Evolutionary conservation across 2,888 invertebrate genomes (phyloP), one percentile per base, ranked within the genome.

Genomic region (Empis stercorea): DNA sequence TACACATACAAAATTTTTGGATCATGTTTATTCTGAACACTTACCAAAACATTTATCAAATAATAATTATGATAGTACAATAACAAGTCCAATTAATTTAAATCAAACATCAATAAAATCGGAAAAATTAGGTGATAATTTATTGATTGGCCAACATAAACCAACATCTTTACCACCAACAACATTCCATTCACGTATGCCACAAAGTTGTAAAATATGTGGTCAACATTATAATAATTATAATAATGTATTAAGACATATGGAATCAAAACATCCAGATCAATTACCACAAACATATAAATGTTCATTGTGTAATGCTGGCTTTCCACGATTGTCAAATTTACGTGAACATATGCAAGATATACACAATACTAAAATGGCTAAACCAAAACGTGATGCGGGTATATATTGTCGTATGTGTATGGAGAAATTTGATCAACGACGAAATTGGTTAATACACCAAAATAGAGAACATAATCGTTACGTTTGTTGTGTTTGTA

Each of bases 241-340:
- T 45, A 68, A 70, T 52, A 70, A 70, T 52, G 70, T 70, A 17
- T 53, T 70, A 43, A 61, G 70, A 0, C 70, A 70, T 49, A 70
- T 70, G 70, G 70, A 70, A 53, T 64, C 67, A 2, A 70, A 70
- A 51, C 70, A 70, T 61, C 70, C 70, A 0, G 67, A 68, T 50
- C 68, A 70, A 51, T 52, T 70, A 51, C 70, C 70, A 10, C 63
- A 66, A 47, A 67, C 67, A 1, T 70, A 70, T 54, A 66, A 66
- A 48, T 70, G 70, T 48, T 65, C 66, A 2, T 60, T 61, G 4
- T 70, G 70, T 42, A 58, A 65, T 10, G 57, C 60, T 20, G 70
- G 69, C 11, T 70, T 65, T 59, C 67, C 69, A 2, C 58, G 70
- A 7, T 60, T 69, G 44, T 66, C 67, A 4, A 67, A 68, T 50